Evolutionary conservation across 2,113 vertebrate genomes (phyloP), one percentile per base, ranked within the genome.

Genomic region (Vidua chalybeata): DNA sequence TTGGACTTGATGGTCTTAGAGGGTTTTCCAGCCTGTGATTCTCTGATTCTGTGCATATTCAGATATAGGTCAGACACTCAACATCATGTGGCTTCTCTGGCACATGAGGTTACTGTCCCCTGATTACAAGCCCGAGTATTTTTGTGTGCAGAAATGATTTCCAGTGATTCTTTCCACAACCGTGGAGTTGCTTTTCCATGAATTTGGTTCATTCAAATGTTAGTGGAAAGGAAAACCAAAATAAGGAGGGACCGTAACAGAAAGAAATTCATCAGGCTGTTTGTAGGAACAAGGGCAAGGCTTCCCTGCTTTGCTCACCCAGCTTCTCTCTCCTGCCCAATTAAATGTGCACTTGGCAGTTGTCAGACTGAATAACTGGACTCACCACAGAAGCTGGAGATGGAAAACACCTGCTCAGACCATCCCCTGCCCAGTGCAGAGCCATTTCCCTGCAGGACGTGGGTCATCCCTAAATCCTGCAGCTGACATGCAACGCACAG

Each of bases 381-480:
- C 89, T 90, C 5, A 3, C 67, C 56, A 2, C 68, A 31, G 94
- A 95, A 88, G 89, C 52, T 72, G 67, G 73, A 91, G 97, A 96
- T 96, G 81, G 94, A 96, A 95, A 92, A 93, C 92, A 96, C 93
- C 94, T 94, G 94, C 89, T 93, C 56, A 13, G 72, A 71, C 49
- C 84, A 48, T 94, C 84, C 74, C 84, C 87, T 26, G 16, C 35
- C 91, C 93, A 92, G 45, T 76, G 78, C 1, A 73, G 90, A 95
- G 58, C 80, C 84, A 7, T 90, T 93, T 94, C 86, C 78, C 80
- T 84, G 28, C 78, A 71, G 88, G 64, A 89, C 88, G 14, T 4
- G 79, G 86, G 92, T 95, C 87, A 71, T 48, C 71, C 81, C 72
- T 95, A 94, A 97, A 97, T 94, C 89, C 93, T 96, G 72, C 81